These are phyloP conservation scores for Poeciliopsis gracilis DNA, from an alignment of 2,797 vertebrate species.

Conservation along the genomic window DNA sequence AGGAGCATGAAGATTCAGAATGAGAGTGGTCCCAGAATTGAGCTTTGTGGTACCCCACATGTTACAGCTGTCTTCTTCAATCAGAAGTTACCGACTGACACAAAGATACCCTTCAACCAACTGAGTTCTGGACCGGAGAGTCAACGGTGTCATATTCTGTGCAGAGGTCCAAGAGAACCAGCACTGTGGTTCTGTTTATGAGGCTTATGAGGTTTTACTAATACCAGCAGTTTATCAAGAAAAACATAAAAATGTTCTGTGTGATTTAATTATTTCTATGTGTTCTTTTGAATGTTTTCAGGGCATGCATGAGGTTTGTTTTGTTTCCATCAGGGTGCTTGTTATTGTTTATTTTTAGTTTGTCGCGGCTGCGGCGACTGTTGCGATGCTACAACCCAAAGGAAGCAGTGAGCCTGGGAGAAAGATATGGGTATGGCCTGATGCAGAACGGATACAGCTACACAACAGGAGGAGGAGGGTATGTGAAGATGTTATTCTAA, in stretches of 20 bases:
- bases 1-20: too few relatives aligned
- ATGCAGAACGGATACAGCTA: conserved; percentile 91
- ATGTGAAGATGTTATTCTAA: not conserved
- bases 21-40: too few relatives aligned
- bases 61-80: too few relatives aligned
- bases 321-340: conserved; percentile 5
- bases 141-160: too few relatives aligned
- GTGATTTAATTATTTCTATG: not conserved
- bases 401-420: conserved; percentile 88
- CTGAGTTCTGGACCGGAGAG: too few relatives aligned
- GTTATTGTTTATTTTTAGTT: conserved; percentile 67
- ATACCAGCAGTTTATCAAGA: not conserved
- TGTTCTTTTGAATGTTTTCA: not conserved
- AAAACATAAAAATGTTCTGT: not conserved
- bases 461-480: conserved; percentile 93
- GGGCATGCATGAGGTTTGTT: not conserved
- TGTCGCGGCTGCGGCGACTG: conserved; percentile 84
- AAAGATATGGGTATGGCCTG: conserved; percentile 89
- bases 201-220: not conserved
- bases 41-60: too few relatives aligned
- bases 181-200: too few relatives aligned
- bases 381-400: conserved; percentile 87
- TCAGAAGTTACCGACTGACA: too few relatives aligned
- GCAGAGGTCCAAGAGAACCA: too few relatives aligned
- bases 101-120: too few relatives aligned